Evolutionary conservation across 2,797 vertebrate species (phyloP).

Genomic region (Sebastes vulpes): DNA sequence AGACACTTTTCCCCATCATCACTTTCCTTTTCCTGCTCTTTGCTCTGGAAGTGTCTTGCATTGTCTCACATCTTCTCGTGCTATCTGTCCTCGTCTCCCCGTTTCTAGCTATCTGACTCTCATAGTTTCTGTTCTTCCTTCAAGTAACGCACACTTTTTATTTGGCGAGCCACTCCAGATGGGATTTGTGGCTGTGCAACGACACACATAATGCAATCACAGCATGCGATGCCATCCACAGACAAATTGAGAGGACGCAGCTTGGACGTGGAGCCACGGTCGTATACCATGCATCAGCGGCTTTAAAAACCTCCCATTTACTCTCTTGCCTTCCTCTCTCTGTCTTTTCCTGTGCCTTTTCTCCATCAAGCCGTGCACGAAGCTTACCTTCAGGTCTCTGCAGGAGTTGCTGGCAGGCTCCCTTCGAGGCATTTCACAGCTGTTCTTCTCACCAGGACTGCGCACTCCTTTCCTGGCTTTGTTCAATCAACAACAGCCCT

Average conservation of each 20-base stretch:
- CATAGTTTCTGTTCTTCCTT: slow-evolving; percentile 15
- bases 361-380: slow-evolving; percentile 19
- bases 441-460: slow-evolving; percentile 75
- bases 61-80: slow-evolving; percentile 2
- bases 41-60: slow-evolving; percentile 25
- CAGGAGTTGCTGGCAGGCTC: slow-evolving; percentile 78
- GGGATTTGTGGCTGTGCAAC: slow-evolving; percentile 31
- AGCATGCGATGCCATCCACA: slow-evolving; percentile 49
- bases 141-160: slow-evolving; percentile 38
- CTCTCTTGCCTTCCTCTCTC: slow-evolving; percentile 13
- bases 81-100: background rate
- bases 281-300: slow-evolving; percentile 54
- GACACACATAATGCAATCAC: slow-evolving; percentile 49
- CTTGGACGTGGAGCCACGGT: slow-evolving; percentile 37
- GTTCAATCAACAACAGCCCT: slow-evolving; percentile 74
- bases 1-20: slow-evolving; percentile 40
- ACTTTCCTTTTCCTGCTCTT: slow-evolving; percentile 36
- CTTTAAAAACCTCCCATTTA: slow-evolving; percentile 50
- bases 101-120: slow-evolving; percentile 5
- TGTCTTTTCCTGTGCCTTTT: slow-evolving; percentile 17
- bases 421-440: slow-evolving; percentile 84
- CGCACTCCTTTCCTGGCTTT: slow-evolving; percentile 75
- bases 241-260: slow-evolving; percentile 54
- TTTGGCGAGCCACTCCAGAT: slow-evolving; percentile 17
- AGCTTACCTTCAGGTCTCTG: slow-evolving; percentile 86